phyloP scores from a whole-genome alignment of 2,888 invertebrate species.

The Cephus spinipes region DNA sequence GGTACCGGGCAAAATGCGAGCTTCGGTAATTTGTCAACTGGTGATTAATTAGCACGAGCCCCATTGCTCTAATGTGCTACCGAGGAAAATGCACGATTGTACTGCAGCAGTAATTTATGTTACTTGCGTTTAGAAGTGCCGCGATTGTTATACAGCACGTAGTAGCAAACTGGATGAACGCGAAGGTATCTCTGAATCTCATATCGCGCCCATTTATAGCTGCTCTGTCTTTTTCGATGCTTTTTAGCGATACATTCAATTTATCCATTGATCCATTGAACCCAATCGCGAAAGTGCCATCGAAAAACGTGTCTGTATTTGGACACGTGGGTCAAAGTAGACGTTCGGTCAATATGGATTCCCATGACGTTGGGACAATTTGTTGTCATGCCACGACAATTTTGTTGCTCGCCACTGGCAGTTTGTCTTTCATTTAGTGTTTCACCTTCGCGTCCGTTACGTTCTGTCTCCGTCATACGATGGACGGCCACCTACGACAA shows the following conservation, averaged over 20 bases:
- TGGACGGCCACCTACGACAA: slow-evolving; percentile 15
- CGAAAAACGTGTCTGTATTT: background rate
- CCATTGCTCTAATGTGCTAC: background rate
- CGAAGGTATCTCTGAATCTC: background rate
- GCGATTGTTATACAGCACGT: background rate
- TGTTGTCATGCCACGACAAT: slow-evolving; percentile 24
- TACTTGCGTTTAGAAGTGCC: background rate
- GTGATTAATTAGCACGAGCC: slow-evolving; percentile 52
- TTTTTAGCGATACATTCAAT: background rate
- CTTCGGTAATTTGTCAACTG: slow-evolving; percentile 54
- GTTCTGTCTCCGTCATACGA: slow-evolving; percentile 14
- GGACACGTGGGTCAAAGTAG: background rate
- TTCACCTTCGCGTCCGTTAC: slow-evolving; percentile 24
- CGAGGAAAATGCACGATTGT: background rate
- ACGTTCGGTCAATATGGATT: background rate
- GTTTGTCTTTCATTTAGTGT: slow-evolving; percentile 25
- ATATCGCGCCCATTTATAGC: background rate
- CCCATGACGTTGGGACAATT: background rate
- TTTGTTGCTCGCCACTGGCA: slow-evolving; percentile 28
- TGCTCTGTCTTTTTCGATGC: background rate
- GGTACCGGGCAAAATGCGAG: slow-evolving; percentile 35
- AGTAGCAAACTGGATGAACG: background rate
- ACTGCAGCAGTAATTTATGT: slow-evolving; percentile 5
- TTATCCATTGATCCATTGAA: background rate
- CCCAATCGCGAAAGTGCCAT: background rate